These are phyloP conservation scores for Microplitis demolitor DNA, from an alignment of 1,140 invertebrate genomes.

Conservation along the genomic window DNA sequence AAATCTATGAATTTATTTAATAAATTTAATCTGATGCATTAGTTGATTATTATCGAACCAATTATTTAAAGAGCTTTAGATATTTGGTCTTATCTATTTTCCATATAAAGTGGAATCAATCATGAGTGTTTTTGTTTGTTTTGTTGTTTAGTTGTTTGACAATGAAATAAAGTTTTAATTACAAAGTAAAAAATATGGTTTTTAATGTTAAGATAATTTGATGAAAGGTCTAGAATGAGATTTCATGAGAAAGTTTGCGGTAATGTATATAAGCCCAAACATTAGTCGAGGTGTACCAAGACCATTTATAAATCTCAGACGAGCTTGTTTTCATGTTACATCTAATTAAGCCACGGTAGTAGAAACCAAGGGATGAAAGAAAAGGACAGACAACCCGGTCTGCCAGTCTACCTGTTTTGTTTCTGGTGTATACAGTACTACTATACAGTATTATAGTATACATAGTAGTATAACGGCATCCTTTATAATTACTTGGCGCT, in stretches of 20 bases:
- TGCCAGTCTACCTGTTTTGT: not conserved
- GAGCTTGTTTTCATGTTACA: conserved; percentile 27
- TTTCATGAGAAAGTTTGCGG: not conserved
- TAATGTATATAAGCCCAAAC: not conserved
- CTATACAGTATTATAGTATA: not conserved
- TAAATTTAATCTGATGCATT: too few relatives aligned
- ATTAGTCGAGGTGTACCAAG: not conserved
- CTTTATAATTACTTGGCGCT: conserved; percentile 37
- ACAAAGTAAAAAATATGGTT: too few relatives aligned
- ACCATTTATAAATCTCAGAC: conserved; percentile 7
- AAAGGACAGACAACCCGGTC: not conserved
- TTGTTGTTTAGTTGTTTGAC: too few relatives aligned
- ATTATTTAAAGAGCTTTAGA: too few relatives aligned
- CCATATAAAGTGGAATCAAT: too few relatives aligned
- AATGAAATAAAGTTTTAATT: too few relatives aligned
- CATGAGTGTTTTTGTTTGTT: too few relatives aligned
- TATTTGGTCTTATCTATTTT: too few relatives aligned
- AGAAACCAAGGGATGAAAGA: not conserved
- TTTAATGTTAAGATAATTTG: too few relatives aligned
- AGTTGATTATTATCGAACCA: too few relatives aligned
- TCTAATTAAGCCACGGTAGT: conserved; percentile 32
- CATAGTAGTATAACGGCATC: conserved; percentile 21
- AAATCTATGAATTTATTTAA: too few relatives aligned
- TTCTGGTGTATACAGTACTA: not conserved
- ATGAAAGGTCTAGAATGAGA: not conserved